These are phyloP conservation scores for Sinosuthora webbiana DNA, from an alignment of 2,113 vertebrate genomes.

Conservation along the genomic window DNA sequence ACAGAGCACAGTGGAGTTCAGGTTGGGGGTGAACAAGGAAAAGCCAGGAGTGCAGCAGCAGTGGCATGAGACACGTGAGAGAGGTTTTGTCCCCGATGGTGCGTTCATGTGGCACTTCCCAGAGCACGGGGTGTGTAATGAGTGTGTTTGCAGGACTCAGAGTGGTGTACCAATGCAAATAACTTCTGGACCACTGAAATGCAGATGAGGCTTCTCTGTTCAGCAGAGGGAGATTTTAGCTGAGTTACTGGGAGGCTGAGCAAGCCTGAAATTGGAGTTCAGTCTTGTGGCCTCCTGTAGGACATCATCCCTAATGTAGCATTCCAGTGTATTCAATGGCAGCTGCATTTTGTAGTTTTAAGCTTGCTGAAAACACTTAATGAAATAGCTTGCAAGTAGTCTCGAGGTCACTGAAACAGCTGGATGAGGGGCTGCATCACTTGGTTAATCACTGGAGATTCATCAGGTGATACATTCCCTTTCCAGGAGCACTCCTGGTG, in stretches of 20 bases:
- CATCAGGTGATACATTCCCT: background rate
- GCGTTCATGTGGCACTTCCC: background rate
- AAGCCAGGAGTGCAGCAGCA: background rate
- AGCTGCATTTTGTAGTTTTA: background rate
- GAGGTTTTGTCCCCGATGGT: background rate
- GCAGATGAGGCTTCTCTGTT: background rate
- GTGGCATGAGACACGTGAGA: background rate
- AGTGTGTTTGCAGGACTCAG: background rate
- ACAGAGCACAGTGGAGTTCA: background rate
- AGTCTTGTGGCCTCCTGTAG: background rate
- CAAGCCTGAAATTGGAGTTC: background rate
- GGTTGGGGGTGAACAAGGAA: background rate
- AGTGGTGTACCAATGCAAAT: background rate
- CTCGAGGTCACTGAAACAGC: background rate
- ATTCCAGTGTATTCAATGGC: accelerated
- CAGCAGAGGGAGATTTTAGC: background rate
- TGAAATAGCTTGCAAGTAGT: background rate
- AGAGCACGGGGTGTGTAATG: accelerated
- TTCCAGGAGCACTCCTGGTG: background rate
- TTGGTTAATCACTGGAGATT: background rate
- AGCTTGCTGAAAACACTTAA: background rate
- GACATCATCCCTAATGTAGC: accelerated
- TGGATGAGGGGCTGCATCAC: background rate
- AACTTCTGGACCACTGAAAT: background rate
- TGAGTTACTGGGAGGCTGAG: background rate